These are phyloP conservation scores for Plebejus argus DNA, from an alignment of 2,888 invertebrate genomes.

Conservation along the genomic window DNA sequence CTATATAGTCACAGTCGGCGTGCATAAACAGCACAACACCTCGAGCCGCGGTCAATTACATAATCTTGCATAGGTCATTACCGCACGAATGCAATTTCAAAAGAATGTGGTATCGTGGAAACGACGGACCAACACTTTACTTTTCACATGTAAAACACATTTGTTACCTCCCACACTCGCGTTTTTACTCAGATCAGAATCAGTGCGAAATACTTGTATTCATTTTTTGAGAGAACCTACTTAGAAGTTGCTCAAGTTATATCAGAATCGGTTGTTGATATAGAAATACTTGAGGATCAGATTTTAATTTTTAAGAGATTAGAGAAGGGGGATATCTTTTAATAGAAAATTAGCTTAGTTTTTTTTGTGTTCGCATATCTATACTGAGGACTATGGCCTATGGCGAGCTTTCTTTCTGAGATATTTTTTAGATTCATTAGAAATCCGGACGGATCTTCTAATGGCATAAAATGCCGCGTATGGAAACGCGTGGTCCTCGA, in stretches of 20 bases:
- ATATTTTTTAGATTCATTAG: too few species aligned
- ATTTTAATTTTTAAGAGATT: too few species aligned
- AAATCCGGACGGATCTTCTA: too few species aligned
- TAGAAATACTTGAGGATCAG: too few species aligned
- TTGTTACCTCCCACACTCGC: background rate
- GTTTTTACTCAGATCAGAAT: background rate
- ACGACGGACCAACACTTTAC: background rate
- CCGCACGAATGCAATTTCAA: conserved; percentile 55
- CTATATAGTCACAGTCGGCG: conserved; percentile 5
- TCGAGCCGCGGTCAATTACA: conserved; percentile 49
- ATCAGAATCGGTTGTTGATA: too few species aligned
- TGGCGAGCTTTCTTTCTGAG: too few species aligned
- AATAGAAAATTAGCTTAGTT: too few species aligned
- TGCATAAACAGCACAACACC: conserved; percentile 29
- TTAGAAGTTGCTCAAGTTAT: background rate
- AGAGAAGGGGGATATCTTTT: too few species aligned
- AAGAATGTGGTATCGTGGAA: conserved; percentile 47
- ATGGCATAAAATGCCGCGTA: too few species aligned
- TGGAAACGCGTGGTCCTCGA: too few species aligned
- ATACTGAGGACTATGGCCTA: too few species aligned
- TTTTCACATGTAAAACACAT: background rate
- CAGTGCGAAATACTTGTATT: background rate
- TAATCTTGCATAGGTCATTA: conserved; percentile 56
- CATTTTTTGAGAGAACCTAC: background rate
- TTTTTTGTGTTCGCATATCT: too few species aligned